phyloP scores from a whole-genome alignment of 2,797 vertebrate genomes.

The Austrolebias charrua region DNA sequence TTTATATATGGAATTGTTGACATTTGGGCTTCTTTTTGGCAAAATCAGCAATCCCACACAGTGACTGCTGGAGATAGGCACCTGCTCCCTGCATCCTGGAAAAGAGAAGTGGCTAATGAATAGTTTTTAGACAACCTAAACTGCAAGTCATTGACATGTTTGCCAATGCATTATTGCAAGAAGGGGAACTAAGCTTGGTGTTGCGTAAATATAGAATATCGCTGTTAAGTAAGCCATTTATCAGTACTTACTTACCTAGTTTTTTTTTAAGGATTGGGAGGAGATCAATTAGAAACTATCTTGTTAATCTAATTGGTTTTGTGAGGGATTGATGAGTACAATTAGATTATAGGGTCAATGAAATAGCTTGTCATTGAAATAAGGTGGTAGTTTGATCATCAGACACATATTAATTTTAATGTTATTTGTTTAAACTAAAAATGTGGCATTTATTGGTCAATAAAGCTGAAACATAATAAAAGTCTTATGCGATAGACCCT shows the following conservation, averaged over 20 bases:
- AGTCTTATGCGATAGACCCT: slow-evolving; percentile 16
- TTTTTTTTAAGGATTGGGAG: slow-evolving; percentile 40
- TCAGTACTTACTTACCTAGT: slow-evolving; percentile 29
- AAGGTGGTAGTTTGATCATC: slow-evolving; percentile 12
- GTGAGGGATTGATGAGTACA: slow-evolving; percentile 43
- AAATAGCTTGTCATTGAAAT: slow-evolving; percentile 25
- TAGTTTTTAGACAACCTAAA: no score
- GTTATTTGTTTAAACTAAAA: neutral
- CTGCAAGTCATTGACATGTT: slow-evolving; percentile 7
- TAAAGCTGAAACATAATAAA: slow-evolving; percentile 15
- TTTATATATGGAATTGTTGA: slow-evolving; percentile 40
- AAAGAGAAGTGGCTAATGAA: no score
- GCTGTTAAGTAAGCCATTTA: slow-evolving; percentile 39
- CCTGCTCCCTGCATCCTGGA: no score
- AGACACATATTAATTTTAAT: slow-evolving; percentile 2
- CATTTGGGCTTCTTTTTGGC: slow-evolving; percentile 54
- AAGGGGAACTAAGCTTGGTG: slow-evolving; percentile 10
- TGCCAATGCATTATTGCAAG: slow-evolving; percentile 2
- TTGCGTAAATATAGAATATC: slow-evolving; percentile 31
- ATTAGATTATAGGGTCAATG: slow-evolving; percentile 41
- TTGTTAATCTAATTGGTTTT: slow-evolving; percentile 57
- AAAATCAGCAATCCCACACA: neutral
- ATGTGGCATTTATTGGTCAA: neutral
- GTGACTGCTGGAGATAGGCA: neutral
- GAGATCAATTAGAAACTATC: slow-evolving; percentile 48